These are phyloP conservation scores for Talpa occidentalis DNA, from an alignment of 2,113 vertebrate genomes.

Conservation along the genomic window DNA sequence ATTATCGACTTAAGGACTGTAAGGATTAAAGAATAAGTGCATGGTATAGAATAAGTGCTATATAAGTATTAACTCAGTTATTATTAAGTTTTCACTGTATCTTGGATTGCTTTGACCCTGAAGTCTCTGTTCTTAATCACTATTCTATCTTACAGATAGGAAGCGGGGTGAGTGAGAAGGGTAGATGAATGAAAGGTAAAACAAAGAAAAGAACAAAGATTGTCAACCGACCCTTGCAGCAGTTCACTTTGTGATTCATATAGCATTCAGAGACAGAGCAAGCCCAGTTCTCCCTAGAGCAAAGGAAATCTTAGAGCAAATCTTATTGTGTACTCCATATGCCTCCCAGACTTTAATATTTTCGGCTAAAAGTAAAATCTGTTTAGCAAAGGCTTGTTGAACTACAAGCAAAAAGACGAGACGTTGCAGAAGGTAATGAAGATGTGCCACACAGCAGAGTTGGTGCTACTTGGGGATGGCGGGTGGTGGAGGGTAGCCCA, in stretches of 20 bases:
- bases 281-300: neutral
- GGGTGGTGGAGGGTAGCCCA: accelerated
- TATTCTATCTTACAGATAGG: neutral
- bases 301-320: neutral
- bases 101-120: neutral
- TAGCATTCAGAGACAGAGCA: neutral
- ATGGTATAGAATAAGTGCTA: neutral
- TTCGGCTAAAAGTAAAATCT: slow-evolving; percentile 46
- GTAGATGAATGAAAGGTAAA: neutral
- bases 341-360: slow-evolving; percentile 21
- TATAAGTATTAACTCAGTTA: slow-evolving; percentile 14
- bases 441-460: neutral
- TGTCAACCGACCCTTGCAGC: neutral
- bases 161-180: neutral
- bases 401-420: neutral
- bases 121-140: neutral
- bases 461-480: too few species aligned
- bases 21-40: neutral
- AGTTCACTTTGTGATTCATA: neutral
- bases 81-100: neutral
- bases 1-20: neutral
- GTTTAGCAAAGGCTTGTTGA: neutral
- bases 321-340: neutral
- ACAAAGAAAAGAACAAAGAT: neutral
- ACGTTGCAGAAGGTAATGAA: neutral